Base-by-base conservation (phyloP, 2,797 vertebrate species). In the Octomys mimax region DNA sequence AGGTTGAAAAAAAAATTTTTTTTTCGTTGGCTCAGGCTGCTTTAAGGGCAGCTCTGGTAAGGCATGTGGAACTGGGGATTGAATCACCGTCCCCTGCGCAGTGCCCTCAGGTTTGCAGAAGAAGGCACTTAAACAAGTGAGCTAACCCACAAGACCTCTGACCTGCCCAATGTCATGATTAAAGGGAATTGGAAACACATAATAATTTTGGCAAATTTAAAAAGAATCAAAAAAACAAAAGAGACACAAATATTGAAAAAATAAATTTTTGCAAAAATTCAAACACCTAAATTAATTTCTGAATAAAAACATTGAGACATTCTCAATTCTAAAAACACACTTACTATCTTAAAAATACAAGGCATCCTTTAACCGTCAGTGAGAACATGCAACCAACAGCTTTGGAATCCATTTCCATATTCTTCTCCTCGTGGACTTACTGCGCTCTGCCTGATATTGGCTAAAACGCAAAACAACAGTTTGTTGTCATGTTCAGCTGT, bases 381-480 rank as follows among this genome's bases (percentile, higher is more conserved):
- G 13, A 90, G 57, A 16, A 80, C 66, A 4, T 21, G 66, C 26
- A 54, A 80, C 28, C 80, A 82, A 95, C 59, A 96, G 28, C 0
- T 19, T 22, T 33, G 95, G 59, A 66, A 36, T 92, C 18, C 33
- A 16, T 95, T 90, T 84, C 61, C 64, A 79, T 75, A 42, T 4
- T 57, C 24, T 22, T 0, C 2, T 97, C 75, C 70, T 42, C 68
- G 6, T 11, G 49, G 54, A 75, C 11, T 62, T 42, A 19, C 16
- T 57, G 80, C 61, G 77, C 31, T 11, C 89, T 97, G 19, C 78
- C 31, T 62, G 61, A 94, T 18, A 46, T 24, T 5, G 2, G 33
- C 22, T 86, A 87, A 96, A 83, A 59, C 24, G 57, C 54, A 86
- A 97, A 97, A 87, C 70, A 89, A 91, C 31, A 91, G n/a, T 36